These are phyloP conservation scores for Morpho deidamia DNA, from an alignment of 2,888 invertebrate species.

Conservation along the genomic window DNA sequence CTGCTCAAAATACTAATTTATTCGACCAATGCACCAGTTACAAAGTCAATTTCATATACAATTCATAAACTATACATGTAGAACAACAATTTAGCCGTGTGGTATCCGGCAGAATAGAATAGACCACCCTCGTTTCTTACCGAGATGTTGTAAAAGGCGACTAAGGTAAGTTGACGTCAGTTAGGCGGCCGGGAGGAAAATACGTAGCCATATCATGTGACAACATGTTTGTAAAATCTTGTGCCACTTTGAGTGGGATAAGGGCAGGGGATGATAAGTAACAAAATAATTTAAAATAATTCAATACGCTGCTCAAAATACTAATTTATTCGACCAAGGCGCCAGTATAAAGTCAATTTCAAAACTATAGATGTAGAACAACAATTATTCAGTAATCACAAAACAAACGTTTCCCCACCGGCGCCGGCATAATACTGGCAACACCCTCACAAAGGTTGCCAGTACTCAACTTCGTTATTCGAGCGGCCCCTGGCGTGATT, in stretches of 20 bases:
- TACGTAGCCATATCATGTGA: too few relatives aligned
- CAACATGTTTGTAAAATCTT: too few relatives aligned
- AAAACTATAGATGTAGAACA: conserved; percentile 12
- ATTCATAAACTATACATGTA: conserved; percentile 12
- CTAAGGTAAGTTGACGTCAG: too few relatives aligned
- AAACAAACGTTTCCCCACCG: conserved; percentile 35
- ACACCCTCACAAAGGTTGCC: conserved; percentile 38
- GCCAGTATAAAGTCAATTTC: conserved; percentile 17
- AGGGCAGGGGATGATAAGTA: too few relatives aligned
- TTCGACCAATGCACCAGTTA: conserved; percentile 2
- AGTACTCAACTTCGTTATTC: conserved; percentile 50
- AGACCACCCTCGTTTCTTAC: too few relatives aligned
- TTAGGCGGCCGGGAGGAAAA: too few relatives aligned
- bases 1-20: too few relatives aligned
- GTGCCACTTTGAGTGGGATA: too few relatives aligned
- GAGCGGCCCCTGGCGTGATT: conserved; percentile 31
- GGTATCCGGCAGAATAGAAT: too few relatives aligned
- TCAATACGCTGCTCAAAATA: too few relatives aligned
- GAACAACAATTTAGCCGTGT: conserved; percentile 5
- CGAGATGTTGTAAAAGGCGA: too few relatives aligned
- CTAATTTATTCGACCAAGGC: not conserved
- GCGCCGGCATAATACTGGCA: not conserved
- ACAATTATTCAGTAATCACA: conserved; percentile 19
- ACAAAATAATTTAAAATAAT: too few relatives aligned
- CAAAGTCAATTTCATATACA: conserved; percentile 18